phyloP scores from a whole-genome alignment of 2,888 invertebrate species.

The Cephus pygmeus region DNA sequence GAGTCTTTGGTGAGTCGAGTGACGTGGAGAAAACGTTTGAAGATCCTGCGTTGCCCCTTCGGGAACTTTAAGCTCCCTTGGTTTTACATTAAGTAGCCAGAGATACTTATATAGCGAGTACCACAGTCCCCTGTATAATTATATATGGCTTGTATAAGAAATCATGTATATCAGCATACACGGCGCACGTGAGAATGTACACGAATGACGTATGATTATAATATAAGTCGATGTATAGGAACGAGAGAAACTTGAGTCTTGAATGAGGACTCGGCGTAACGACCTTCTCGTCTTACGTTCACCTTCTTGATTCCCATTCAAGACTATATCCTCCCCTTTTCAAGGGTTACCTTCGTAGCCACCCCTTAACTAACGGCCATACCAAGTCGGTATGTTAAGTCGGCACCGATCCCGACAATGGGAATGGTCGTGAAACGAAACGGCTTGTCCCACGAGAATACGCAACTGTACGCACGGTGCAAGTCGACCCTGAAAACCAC shows the following conservation, averaged over 20 bases:
- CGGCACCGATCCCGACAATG: conserved; percentile 51
- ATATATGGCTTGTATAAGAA: not conserved
- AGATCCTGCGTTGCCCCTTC: not conserved
- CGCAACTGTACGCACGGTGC: not conserved
- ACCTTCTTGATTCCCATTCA: conserved; percentile 34
- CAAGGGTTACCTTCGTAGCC: not conserved
- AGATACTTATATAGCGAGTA: not conserved
- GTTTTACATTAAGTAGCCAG: not conserved
- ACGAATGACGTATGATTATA: not conserved
- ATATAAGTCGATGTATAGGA: not conserved
- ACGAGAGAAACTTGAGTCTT: not conserved
- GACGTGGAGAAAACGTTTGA: not conserved
- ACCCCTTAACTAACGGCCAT: conserved; percentile 46
- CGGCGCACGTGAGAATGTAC: not conserved
- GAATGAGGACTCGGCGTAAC: conserved; percentile 23
- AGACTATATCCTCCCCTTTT: conserved; percentile 30
- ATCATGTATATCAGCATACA: not conserved
- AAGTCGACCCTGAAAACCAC: not conserved
- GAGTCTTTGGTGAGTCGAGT: not conserved
- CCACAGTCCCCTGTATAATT: not conserved
- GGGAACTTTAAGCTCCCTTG: not conserved
- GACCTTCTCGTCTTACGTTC: conserved; percentile 39
- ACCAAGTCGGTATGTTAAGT: conserved; percentile 39
- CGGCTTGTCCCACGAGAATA: conserved; percentile 12
- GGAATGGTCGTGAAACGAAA: conserved; percentile 5